Base-by-base conservation (phyloP, 2,888 invertebrate species). In the Lagria hirta region DNA sequence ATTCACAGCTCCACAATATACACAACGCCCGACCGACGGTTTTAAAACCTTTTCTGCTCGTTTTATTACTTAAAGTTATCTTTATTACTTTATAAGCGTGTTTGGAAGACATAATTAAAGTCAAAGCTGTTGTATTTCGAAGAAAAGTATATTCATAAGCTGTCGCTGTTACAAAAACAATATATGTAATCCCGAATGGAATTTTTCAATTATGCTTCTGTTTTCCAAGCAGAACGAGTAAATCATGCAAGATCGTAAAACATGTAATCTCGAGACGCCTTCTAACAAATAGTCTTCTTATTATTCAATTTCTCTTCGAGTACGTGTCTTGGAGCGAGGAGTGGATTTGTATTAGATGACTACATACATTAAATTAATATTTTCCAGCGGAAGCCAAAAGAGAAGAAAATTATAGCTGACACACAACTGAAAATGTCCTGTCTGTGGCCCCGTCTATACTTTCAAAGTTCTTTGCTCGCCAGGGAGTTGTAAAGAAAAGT, bases 261-360 rank as follows among this genome's bases (percentile, higher is more conserved):
- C 37, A 40, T 23, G 28, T n/a, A 12, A 28, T 28, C 28, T 14
- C 13, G 4, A n/a, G 13, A 13, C 13, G 28, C 6, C 5, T 23
- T 38, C 16, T 47, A 41, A 53, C 47, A 51, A 49, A 53, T 53
- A 43, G 51, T 38, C 35, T 20, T 40, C 43, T 35, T 51, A 53
- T 49, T 46, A 51, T 51, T 49, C 51, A 49, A 33, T 37, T 51
- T 51, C 46, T 51, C 49, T 37, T 46, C 37, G 49, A 49, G 46
- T 51, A 49, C 51, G 49, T 46, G 49, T 49, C 41, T 37, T 26
- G 46, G 40, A 36, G n/a, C n/a, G n/a, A n/a, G n/a, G n/a, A n/a
- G n/a, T n/a, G n/a, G n/a, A n/a, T n/a, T n/a, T n/a, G n/a, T n/a
- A n/a, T n/a, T n/a, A n/a, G n/a, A n/a, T n/a, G n/a, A n/a, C n/a